Evolutionary conservation across 2,113 vertebrate genomes (phyloP).

Genomic region (Gallinago paraguaiae): DNA sequence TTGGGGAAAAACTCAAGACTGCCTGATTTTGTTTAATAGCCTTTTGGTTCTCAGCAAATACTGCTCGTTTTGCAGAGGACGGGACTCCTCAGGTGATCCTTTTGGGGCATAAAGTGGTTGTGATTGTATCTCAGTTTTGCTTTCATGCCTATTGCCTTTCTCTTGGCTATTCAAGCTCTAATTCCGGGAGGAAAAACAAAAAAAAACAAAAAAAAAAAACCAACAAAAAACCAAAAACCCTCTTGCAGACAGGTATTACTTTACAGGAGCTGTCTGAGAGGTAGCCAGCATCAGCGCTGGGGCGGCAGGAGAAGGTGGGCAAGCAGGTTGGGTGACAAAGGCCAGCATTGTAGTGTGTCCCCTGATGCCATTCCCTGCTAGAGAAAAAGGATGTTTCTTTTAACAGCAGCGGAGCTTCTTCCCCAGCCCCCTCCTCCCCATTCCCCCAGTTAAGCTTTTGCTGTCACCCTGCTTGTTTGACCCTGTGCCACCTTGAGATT

Average conservation of each 20-base stretch:
- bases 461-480: background rate
- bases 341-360: background rate
- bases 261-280: slow-evolving; percentile 12
- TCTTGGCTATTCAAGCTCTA: background rate
- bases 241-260: background rate
- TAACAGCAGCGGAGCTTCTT: background rate
- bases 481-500: background rate
- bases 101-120: background rate
- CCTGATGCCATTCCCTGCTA: background rate
- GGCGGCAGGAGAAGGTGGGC: background rate
- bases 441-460: background rate
- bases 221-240: no score
- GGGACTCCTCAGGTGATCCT: background rate
- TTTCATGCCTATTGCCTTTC: slow-evolving; percentile 6
- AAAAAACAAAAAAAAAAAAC: no score
- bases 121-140: background rate
- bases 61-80: background rate
- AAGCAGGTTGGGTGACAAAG: background rate
- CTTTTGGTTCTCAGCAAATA: background rate
- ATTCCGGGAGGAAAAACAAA: background rate
- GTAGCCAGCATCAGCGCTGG: background rate
- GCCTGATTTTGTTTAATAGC: background rate
- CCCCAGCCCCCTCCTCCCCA: background rate
- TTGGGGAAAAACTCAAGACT: background rate
- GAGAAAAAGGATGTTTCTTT: background rate